phyloP scores from a whole-genome alignment of 2,888 invertebrate genomes.

The Tiliacea aurago region DNA sequence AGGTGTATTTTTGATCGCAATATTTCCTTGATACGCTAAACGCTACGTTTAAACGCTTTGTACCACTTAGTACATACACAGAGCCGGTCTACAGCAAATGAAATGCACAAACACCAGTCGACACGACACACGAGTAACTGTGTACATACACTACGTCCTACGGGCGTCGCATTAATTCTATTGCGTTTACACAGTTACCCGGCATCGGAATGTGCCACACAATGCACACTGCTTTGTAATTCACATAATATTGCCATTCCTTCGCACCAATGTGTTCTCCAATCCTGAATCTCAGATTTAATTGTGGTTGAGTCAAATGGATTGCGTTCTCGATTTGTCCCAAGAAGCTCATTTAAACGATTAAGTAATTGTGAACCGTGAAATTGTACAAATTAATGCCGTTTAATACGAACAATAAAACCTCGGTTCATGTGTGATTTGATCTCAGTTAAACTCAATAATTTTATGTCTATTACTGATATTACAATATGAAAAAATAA shows the following conservation, averaged over 20 bases:
- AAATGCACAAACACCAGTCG: constrained; percentile 36
- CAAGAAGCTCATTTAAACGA: not conserved
- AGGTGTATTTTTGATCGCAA: constrained; percentile 2
- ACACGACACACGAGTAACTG: constrained; percentile 12
- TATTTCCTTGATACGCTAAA: constrained; percentile 6
- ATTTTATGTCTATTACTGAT: not conserved
- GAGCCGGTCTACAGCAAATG: constrained; percentile 10
- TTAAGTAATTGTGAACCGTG: not conserved
- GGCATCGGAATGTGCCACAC: constrained; percentile 47
- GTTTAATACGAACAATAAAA: not conserved
- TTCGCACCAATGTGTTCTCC: not conserved
- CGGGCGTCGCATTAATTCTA: constrained; percentile 53
- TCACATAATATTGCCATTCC: constrained; percentile 40
- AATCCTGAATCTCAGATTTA: constrained; percentile 18
- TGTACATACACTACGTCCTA: constrained; percentile 16
- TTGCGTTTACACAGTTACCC: constrained; percentile 40
- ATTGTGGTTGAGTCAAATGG: constrained; percentile 8
- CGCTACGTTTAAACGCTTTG: not conserved
- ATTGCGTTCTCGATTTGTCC: not conserved
- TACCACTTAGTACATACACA: constrained; percentile 10
- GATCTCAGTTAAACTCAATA: not conserved
- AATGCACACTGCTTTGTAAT: constrained; percentile 45
- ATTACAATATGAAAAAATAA: not conserved
- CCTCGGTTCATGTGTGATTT: not conserved
- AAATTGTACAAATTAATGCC: not conserved